Percentiles rank a stretch among this genome's conserved stretches.
These are phyloP conservation scores for Parnassius glacialis DNA, from an alignment of 2,888 invertebrate genomes.

Conservation along the genomic window DNA sequence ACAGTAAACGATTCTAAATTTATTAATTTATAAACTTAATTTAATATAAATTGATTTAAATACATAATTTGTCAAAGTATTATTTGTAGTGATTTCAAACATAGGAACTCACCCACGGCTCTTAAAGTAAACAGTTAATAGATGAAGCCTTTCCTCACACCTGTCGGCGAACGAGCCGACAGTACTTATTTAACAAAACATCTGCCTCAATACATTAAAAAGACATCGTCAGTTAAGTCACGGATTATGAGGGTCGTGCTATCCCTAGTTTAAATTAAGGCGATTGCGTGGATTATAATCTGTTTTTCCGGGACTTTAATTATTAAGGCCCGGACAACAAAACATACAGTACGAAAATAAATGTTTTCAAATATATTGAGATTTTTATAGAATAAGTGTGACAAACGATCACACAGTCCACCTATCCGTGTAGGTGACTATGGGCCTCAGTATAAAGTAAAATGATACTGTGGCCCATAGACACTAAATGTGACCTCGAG, in stretches of 20 bases:
- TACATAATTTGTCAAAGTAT: too few relatives aligned
- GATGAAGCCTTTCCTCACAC: slow-evolving; percentile 6
- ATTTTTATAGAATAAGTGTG: too few relatives aligned
- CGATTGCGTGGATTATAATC: slow-evolving; percentile 9
- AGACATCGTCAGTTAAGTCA: slow-evolving; percentile 14
- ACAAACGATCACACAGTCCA: too few relatives aligned
- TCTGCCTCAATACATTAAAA: slow-evolving; percentile 20
- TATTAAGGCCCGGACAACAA: neutral
- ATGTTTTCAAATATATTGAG: neutral
- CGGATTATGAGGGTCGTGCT: slow-evolving; percentile 19
- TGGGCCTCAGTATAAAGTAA: too few relatives aligned
- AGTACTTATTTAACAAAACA: slow-evolving; percentile 18
- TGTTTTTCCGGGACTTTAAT: neutral
- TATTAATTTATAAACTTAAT: too few relatives aligned
- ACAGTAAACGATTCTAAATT: too few relatives aligned
- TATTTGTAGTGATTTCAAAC: too few relatives aligned
- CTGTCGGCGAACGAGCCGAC: slow-evolving; percentile 13
- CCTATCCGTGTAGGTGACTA: too few relatives aligned
- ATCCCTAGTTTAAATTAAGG: slow-evolving; percentile 18
- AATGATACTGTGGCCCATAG: too few relatives aligned
- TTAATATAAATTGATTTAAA: too few relatives aligned
- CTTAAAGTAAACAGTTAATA: slow-evolving; percentile 11
- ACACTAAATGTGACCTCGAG: too few relatives aligned
- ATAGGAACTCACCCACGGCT: neutral
- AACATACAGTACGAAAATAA: neutral